Percentiles rank a stretch among this genome's conserved stretches.
phyloP scores from a whole-genome alignment of 2,888 invertebrate species.

The Diploptera punctata region DNA sequence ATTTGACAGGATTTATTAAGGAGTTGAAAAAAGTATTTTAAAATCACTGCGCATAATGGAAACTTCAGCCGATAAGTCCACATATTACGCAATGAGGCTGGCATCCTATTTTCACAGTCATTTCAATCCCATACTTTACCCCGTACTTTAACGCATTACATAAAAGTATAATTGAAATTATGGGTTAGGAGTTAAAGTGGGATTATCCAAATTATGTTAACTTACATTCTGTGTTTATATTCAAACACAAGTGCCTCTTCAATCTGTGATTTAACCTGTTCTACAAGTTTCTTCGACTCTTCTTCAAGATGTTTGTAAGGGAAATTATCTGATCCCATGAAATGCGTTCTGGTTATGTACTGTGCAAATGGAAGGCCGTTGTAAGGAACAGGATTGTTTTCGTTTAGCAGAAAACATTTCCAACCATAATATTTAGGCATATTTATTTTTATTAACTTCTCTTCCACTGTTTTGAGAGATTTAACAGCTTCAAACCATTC shows the following conservation, averaged over 20 bases:
- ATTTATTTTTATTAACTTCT: slow-evolving; percentile 82
- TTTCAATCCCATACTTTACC: too few species aligned
- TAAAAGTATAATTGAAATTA: too few species aligned
- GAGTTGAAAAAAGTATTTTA: too few species aligned
- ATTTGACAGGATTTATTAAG: too few species aligned
- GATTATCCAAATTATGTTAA: too few species aligned
- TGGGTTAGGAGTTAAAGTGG: too few species aligned
- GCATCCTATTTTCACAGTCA: too few species aligned
- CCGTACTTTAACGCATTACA: too few species aligned
- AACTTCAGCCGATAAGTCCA: too few species aligned
- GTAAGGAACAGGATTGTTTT: slow-evolving; percentile 66
- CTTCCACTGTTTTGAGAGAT: slow-evolving; percentile 75
- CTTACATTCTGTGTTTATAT: slow-evolving; percentile 62
- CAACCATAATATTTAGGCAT: slow-evolving; percentile 85
- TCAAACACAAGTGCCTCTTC: slow-evolving; percentile 72
- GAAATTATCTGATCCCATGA: slow-evolving; percentile 64
- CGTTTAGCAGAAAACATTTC: slow-evolving; percentile 66
- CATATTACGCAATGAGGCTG: too few species aligned
- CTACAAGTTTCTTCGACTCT: slow-evolving; percentile 44
- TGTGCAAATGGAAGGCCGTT: slow-evolving; percentile 73
- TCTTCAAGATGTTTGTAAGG: slow-evolving; percentile 59
- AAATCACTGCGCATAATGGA: too few species aligned
- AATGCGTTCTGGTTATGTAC: slow-evolving; percentile 79
- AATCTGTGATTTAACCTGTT: slow-evolving; percentile 50
- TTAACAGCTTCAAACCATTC: slow-evolving; percentile 65